Percentiles rank a stretch among this genome's conserved stretches.
Evolutionary conservation across 1,140 invertebrate species (phyloP).

Genomic region (Oryctes rhinoceros): DNA sequence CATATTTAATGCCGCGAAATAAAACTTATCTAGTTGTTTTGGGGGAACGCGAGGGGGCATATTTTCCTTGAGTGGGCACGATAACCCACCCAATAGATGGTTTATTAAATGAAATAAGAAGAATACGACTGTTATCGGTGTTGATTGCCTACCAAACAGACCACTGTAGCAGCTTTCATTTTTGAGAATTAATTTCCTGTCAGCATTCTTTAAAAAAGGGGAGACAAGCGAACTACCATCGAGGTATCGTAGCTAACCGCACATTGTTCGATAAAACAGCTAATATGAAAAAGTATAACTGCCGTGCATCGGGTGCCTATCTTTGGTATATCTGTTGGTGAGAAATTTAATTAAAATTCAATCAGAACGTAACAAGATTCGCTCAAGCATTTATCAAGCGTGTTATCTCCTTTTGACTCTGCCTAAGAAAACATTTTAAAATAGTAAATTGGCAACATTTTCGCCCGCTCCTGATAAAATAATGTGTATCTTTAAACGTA

Average conservation of each 20-base stretch:
- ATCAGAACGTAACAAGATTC: constrained; percentile 56
- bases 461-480: constrained; percentile 10
- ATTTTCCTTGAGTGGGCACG: constrained; percentile 43
- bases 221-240: constrained; percentile 58
- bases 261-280: constrained; percentile 54
- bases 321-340: constrained; percentile 53
- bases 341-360: constrained; percentile 62
- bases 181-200: constrained; percentile 63
- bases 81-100: constrained; percentile 54
- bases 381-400: constrained; percentile 55
- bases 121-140: constrained; percentile 54
- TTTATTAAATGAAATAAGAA: constrained; percentile 60
- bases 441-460: constrained; percentile 38
- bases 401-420: constrained; percentile 55
- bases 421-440: constrained; percentile 57
- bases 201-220: constrained; percentile 59
- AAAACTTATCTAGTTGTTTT: constrained; percentile 28
- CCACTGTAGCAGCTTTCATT: constrained; percentile 56
- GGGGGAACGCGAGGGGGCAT: background rate
- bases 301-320: constrained; percentile 51
- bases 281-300: constrained; percentile 59
- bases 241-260: constrained; percentile 57
- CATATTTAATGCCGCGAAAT: constrained; percentile 24
- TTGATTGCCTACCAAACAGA: constrained; percentile 49
- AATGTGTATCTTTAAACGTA: constrained; percentile 35